phyloP scores from a whole-genome alignment of 2,113 vertebrate species.

The Pardalotus punctatus region DNA sequence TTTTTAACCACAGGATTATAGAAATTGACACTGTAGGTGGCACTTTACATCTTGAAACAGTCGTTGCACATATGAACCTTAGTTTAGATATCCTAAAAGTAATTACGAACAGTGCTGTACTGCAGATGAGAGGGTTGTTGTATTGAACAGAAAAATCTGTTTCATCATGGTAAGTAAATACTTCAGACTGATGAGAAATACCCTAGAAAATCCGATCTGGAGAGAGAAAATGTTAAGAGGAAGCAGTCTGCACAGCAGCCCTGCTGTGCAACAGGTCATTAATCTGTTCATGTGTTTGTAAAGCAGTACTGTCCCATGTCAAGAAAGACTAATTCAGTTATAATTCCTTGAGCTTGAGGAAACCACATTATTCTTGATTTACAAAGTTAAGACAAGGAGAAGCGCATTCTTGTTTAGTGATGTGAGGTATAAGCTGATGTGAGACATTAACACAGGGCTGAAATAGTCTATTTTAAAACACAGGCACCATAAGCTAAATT shows the following conservation, averaged over 20 bases:
- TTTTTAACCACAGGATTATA: not conserved
- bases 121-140: not conserved
- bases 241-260: not conserved
- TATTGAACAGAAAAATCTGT: not conserved
- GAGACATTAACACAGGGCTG: not conserved
- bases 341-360: not conserved
- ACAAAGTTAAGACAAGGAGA: not conserved
- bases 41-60: not conserved
- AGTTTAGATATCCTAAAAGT: not conserved
- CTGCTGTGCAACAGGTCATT: not conserved
- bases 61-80: not conserved
- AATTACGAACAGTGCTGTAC: not conserved
- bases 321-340: not conserved
- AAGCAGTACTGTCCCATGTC: not conserved
- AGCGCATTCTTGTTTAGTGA: not conserved
- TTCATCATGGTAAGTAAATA: not conserved
- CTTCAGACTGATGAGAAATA: not conserved
- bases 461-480: not conserved
- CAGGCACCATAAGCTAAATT: not conserved
- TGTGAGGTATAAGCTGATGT: not conserved
- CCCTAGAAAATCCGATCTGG: not conserved
- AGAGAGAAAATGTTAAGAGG: not conserved
- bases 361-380: not conserved
- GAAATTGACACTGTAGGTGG: not conserved
- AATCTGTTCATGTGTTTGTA: not conserved